Percentiles rank a stretch among this genome's conserved stretches.
Evolutionary conservation across 2,113 vertebrate genomes (phyloP).

Genomic region (Hippocampus barbouri): DNA sequence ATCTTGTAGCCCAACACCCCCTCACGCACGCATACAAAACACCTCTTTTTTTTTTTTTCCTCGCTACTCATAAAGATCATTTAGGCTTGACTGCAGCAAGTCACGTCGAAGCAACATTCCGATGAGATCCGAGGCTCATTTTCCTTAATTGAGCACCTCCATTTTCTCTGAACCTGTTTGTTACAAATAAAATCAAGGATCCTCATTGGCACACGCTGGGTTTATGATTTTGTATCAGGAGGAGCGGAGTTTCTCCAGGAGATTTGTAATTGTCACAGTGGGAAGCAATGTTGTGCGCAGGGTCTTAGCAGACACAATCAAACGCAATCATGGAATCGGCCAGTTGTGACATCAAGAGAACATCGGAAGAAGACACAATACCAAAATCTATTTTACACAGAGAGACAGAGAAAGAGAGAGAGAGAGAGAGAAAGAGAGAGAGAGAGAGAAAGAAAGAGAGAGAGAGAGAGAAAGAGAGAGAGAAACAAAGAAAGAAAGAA

Average conservation of each 20-base stretch:
- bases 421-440: no score
- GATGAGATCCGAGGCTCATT: constrained; percentile 51
- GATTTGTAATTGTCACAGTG: constrained; percentile 67
- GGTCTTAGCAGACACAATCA: constrained; percentile 48
- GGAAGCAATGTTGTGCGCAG: constrained; percentile 52
- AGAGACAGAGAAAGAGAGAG: no score
- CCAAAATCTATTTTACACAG: background rate
- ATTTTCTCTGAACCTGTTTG: constrained; percentile 48
- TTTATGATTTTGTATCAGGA: constrained; percentile 70
- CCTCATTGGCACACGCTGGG: constrained; percentile 60
- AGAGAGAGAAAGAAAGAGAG: no score
- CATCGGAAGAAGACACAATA: background rate
- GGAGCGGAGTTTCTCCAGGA: constrained; percentile 52
- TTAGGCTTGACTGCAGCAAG: constrained; percentile 62
- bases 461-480: no score
- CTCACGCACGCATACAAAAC: constrained; percentile 66
- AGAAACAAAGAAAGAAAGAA: no score
- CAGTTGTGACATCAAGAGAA: constrained; percentile 33
- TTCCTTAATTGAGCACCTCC: constrained; percentile 68
- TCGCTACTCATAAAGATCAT: constrained; percentile 66
- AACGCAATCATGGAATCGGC: constrained; percentile 58
- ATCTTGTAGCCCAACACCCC: constrained; percentile 57
- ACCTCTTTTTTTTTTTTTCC: constrained; percentile 36
- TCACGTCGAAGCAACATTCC: constrained; percentile 62
- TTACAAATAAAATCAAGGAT: constrained; percentile 47